These are phyloP conservation scores for Drosophila peninsularis DNA, from an alignment of 2,888 invertebrate genomes.

Conservation along the genomic window DNA sequence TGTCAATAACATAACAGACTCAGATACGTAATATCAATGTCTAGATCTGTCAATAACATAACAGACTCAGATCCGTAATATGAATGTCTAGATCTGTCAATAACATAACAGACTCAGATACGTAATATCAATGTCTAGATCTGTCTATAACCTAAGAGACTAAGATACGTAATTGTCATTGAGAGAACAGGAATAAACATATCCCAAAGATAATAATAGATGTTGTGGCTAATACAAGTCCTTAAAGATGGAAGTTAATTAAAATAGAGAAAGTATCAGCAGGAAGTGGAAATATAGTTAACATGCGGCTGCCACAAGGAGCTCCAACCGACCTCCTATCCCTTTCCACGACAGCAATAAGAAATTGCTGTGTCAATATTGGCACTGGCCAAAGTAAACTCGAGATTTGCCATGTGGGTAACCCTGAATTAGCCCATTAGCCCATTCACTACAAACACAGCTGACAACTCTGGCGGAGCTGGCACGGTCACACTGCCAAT, in stretches of 20 bases:
- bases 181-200: no score
- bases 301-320: not conserved
- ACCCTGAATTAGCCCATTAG: constrained; percentile 11
- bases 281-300: no score
- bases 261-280: not conserved
- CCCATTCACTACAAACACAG: not conserved
- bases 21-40: no score
- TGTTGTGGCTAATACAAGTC: not conserved
- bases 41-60: no score
- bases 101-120: no score
- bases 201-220: not conserved
- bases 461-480: constrained; percentile 13
- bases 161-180: no score
- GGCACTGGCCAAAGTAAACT: not conserved
- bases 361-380: not conserved
- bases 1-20: no score
- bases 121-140: no score
- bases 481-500: constrained; percentile 46
- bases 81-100: no score
- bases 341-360: no score
- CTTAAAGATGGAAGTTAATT: not conserved
- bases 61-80: no score
- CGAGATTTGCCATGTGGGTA: constrained; percentile 5
- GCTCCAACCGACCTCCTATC: not conserved
- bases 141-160: not conserved